phyloP scores from a whole-genome alignment of 2,888 invertebrate species.

The Lasioglossum villosulum region DNA sequence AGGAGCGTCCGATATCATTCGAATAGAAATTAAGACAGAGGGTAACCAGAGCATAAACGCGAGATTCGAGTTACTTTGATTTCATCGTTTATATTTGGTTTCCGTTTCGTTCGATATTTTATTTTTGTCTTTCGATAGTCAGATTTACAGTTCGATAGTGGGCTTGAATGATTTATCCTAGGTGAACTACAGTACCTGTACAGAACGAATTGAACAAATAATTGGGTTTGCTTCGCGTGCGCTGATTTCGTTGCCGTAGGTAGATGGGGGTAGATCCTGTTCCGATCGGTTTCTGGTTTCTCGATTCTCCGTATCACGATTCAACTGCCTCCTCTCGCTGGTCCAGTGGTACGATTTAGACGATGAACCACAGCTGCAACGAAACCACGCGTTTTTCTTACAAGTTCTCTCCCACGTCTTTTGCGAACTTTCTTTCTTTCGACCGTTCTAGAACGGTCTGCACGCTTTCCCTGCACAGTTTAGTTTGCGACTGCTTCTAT shows the following conservation, averaged over 20 bases:
- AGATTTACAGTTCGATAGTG: neutral
- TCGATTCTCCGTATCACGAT: neutral
- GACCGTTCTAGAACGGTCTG: neutral
- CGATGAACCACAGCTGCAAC: conserved; percentile 80
- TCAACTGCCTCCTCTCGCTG: neutral
- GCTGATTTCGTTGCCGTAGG: neutral
- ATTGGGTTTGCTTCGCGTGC: neutral
- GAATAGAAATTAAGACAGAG: neutral
- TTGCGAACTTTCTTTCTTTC: neutral
- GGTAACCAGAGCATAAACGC: neutral
- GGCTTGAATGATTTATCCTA: neutral
- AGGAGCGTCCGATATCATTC: neutral
- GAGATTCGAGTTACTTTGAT: neutral
- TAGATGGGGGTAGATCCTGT: neutral
- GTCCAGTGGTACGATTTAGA: conserved; percentile 64
- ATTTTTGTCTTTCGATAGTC: neutral
- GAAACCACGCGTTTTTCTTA: conserved; percentile 4
- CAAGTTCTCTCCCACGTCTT: neutral
- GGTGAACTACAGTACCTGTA: neutral
- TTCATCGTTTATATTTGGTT: neutral
- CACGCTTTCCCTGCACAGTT: neutral
- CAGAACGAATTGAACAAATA: neutral
- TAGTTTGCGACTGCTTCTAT: neutral
- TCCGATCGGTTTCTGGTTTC: neutral
- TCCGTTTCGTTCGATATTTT: neutral